Base-by-base conservation (phyloP, 2,888 invertebrate genomes). In the Magallana nippona region DNA sequence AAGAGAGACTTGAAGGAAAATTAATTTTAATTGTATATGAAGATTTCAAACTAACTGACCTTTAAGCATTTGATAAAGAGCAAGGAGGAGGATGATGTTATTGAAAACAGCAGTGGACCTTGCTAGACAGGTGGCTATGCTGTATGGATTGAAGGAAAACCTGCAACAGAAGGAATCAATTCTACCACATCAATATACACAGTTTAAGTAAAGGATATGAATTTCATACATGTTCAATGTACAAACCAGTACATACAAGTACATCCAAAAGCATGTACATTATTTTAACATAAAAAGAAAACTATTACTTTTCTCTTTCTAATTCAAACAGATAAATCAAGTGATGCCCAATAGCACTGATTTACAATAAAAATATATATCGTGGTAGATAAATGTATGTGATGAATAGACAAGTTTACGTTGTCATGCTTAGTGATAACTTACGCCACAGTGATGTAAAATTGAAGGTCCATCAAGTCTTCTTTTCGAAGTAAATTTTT, bases 41-140 rank as follows among this genome's bases (percentile, higher is more conserved):
- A 58, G 57, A 55, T 11, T 11, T 80, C 22, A 22, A 44, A 19
- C 15, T 1, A 71, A 79, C 89, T 89, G 92, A 95, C 95, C 95
- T 93, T 95, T 96, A 27, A 96, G 95, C 93, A 97, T 96, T 77
- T 96, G 96, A 92, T 96, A 96, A 57, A 98, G 95, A 81, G 96
- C 96, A 5, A 96, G 91, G 0, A 97, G 96, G 55, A 97, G 95
- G 79, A 97, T 95, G n/a, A 98, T 95, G 95, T 98, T 98, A 90
- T 97, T 97, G 89, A 98, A 96, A 15, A 98, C 97, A 1, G 98
- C 98, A 1, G 98, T 98, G 0, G 98, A 98, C 94, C 97, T 96
- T 13, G 97, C 98, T 56, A 97, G 96, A 95, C 98, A 98, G 91
- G 97, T 97, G 83, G 98, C 95, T 84, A 98, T 96, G 56, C 96